A percentile compares a stretch with the other conserved stretches of the same genome.
These are phyloP conservation scores for Neoseiulus cucumeris DNA, from an alignment of 1,140 invertebrate species.

Conservation along the genomic window DNA sequence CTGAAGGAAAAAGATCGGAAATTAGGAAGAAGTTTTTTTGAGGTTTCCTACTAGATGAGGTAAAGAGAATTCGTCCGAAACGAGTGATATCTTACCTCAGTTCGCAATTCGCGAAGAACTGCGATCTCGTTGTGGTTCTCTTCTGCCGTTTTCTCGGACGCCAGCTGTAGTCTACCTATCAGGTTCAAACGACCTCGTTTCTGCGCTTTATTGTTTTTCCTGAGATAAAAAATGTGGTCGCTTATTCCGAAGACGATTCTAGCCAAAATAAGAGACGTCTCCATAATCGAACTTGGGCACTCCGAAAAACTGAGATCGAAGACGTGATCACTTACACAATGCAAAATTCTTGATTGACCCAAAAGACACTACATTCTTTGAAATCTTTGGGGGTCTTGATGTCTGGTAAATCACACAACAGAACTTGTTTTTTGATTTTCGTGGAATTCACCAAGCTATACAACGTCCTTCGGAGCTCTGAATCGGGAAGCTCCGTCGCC, in stretches of 20 bases:
- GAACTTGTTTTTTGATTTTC: constrained; percentile 76
- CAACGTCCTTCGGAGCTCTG: constrained; percentile 80
- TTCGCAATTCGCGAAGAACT: constrained; percentile 72
- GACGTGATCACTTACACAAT: constrained; percentile 37
- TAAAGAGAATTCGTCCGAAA: too few relatives aligned
- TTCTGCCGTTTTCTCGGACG: constrained; percentile 80
- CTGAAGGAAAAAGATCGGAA: constrained; percentile 37
- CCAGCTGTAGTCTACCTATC: constrained; percentile 76
- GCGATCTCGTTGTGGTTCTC: constrained; percentile 95
- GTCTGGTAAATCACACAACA: constrained; percentile 48
- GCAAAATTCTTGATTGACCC: constrained; percentile 91
- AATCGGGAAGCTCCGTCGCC: constrained; percentile 88
- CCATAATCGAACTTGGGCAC: constrained; percentile 1
- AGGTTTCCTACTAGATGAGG: too few relatives aligned
- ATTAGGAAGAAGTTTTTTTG: not conserved
- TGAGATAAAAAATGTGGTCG: constrained; percentile 23
- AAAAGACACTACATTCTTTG: constrained; percentile 73
- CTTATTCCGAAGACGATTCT: not conserved
- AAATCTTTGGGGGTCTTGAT: constrained; percentile 79
- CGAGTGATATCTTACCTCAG: constrained; percentile 35
- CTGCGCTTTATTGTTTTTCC: constrained; percentile 82
- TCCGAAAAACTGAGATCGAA: not conserved
- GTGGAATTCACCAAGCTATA: constrained; percentile 89
- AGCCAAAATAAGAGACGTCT: not conserved
- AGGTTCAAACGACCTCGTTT: constrained; percentile 84